Base-by-base conservation (phyloP, 2,888 invertebrate genomes). In the Iselma pallidipennis region DNA sequence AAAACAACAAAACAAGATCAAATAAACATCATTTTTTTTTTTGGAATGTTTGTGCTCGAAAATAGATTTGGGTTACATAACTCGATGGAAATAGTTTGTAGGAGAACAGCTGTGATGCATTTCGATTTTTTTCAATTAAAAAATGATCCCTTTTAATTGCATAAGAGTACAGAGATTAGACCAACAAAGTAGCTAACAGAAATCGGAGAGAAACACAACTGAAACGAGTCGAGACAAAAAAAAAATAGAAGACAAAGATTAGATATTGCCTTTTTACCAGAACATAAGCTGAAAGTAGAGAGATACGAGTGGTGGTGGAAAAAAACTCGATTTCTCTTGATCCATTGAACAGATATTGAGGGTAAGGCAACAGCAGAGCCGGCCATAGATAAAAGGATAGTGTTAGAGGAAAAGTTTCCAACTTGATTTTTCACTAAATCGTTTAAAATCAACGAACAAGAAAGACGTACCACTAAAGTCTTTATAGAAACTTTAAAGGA, bases 281-380 rank as follows among this genome's bases (percentile, higher is more conserved):
- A 55, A 61, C 63, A 66, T 64, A 64, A 61, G 66, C 63, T 66
- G 58, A 59, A 63, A 58, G 63, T 59, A 48, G 28, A 28, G 33
- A 26, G 21, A 55, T 26, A 37, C 37, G 37, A 37, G 37, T 9
- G 7, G 6, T 37, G 19, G 37, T 52, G 42, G 49, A 31, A 67
- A 66, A 66, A 62, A 66, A 60, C 63, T 12, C 33, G 65, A 68
- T 68, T 65, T 54, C 63, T 66, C 64, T 63, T 70, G 71, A 71
- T 71, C 71, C 68, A 71, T 71, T 70, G 70, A 66, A 60, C 65
- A 68, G 71, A 71, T 71, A 67, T 19, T 37, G 61, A 37, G 55
- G 55, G 31, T 63, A 64, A 63, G 52, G 62, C 7, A 37, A 37
- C 37, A 37, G 37, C 16, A 16, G 65, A 65, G 60, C 65, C 49